Evolutionary conservation across 2,797 vertebrate species (phyloP), one percentile per base, ranked within the genome.

Genomic region (Mareca penelope): DNA sequence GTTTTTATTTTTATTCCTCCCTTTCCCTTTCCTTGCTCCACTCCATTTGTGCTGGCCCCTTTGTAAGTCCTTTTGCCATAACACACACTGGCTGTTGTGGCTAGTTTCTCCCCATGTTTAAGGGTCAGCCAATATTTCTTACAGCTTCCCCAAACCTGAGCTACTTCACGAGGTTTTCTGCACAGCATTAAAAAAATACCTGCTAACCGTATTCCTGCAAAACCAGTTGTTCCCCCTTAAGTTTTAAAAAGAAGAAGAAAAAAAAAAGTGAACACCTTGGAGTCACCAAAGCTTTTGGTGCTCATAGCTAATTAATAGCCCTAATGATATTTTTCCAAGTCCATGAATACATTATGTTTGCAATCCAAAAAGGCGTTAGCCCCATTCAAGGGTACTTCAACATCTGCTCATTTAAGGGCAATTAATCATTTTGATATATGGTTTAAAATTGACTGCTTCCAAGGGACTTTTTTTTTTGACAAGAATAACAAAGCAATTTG

Each of bases 341-440:
- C 98, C 98, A 98, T 98, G 98, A 98, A 99, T 98, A 98, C 97
- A 98, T 99, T 98, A 98, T 97, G 96, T 97, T 98, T 96, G 97
- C 97, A 98, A 97, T 98, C 97, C 97, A 97, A 98, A 98, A 96
- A 93, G 92, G 97, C 98, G 97, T 95, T 97, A 98, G 98, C 96
- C 98, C 97, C 97, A 98, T 98, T 98, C 98, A 98, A 99, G 98
- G 98, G 98, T 98, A 98, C 98, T 98, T 98, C 98, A 98, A 98
- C 98, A 99, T 99, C 99, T 99, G 98, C 98, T 99, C 98, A 98
- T 99, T 99, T 98, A 98, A 97, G 96, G 97, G 98, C 98, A 99
- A 99, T 99, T 99, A 99, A 99, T 99, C 99, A 99, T 99, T 98
- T 99, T 99, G 99, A 99, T 99, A 98, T 98, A 99, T 99, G 98